Evolutionary conservation across 2,888 invertebrate species (phyloP), one percentile per base, ranked within the genome.

Genomic region (Plusia festucae): DNA sequence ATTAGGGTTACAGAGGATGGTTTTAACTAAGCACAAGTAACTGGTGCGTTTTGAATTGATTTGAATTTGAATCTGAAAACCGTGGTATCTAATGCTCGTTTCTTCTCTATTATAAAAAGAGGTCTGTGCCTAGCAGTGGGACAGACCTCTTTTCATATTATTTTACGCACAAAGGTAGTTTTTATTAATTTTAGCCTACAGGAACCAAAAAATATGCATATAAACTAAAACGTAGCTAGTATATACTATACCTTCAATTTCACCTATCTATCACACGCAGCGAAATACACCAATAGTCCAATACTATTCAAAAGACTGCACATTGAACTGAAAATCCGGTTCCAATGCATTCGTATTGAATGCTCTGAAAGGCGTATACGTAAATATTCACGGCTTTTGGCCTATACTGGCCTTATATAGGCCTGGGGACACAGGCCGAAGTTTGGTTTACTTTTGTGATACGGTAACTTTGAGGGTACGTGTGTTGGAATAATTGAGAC

Each of bases 271-370:
- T 40, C n/a, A 6, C 40, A 40, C n/a, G 40, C 40, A 40, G 40
- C 7, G n/a, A n/a, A 40, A 40, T 6, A 15, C n/a, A n/a, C 40
- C 15, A 40, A 40, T 40, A 40, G n/a, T 40, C 40, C 15, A 40
- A 40, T 40, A 40, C 40, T 40, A 40, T 40, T 40, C n/a, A 40
- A 40, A 40, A 40, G 40, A n/a, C 40, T 40, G 40, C n/a, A n/a
- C 40, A n/a, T n/a, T 15, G n/a, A n/a, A 40, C 40, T n/a, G 40
- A n/a, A n/a, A 40, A n/a, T 0, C 40, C 40, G n/a, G 4, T 0
- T 40, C 40, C 34, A 40, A 40, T n/a, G 40, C 40, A 13, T 34
- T n/a, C n/a, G 40, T 11, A 40, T n/a, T 40, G 40, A 40, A 40
- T 40, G n/a, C 40, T 40, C n/a, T 40, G 40, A 40, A 40, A 40